Evolutionary conservation across 2,797 vertebrate genomes (phyloP), one percentile per base, ranked within the genome.

Genomic region (Anomalospiza imberbis): DNA sequence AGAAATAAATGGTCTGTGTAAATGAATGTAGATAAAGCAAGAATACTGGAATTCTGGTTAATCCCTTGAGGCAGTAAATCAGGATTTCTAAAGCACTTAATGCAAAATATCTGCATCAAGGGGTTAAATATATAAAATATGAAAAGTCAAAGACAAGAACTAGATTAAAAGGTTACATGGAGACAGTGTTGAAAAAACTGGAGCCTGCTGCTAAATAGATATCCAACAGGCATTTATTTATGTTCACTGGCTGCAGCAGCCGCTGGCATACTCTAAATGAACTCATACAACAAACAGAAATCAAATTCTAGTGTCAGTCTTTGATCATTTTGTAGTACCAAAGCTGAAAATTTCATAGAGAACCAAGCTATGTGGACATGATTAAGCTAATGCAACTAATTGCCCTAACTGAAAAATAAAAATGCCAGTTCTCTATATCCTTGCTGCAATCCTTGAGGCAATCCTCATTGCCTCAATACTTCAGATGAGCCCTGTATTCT

Each of bases 41-140:
- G 93, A 91, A 93, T 90, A 95, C 60, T 31, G 81, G 95, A 91
- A 96, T 88, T 94, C 88, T 89, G 48, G 62, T 65, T 90, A 97
- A 95, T 96, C 88, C 93, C 63, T 91, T 57, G 85, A 74, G 84
- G 85, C 80, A 90, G 76, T 94, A 96, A 96, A 83, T 95, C 94
- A 94, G 82, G 66, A 92, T 97, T 97, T 94, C 79, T 92, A 95
- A 93, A 93, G 84, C 71, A 89, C 73, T 93, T 96, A 95, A 97
- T 86, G 74, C 81, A 94, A 95, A 96, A 91, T 95, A 93, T 94
- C 94, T 97, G 91, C 94, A 96, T 93, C 84, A 91, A 92, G 95
- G 91, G 91, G 92, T 96, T 95, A 97, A 97, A 97, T 91, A 91
- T 87, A 96, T 95, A 89, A 94, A 93, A 93, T 96, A 95, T 54